Evolutionary conservation across 2,888 invertebrate species (phyloP).

Genomic region (Caenorhabditis uteleia): DNA sequence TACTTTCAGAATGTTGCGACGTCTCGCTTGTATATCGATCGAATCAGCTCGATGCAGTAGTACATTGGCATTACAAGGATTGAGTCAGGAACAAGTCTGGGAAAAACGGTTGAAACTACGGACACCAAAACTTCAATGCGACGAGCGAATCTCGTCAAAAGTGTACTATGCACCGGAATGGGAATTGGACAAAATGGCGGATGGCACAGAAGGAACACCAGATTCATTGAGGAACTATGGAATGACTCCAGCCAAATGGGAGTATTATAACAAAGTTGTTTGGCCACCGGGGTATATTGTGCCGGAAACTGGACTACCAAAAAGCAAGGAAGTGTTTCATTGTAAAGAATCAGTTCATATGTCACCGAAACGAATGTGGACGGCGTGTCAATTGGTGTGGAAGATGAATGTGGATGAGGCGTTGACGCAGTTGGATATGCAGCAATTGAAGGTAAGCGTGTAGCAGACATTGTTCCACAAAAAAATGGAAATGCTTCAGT

Average conservation of each 20-base stretch:
- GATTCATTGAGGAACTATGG: constrained; percentile 58
- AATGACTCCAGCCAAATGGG: constrained; percentile 69
- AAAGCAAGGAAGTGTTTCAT: constrained; percentile 59
- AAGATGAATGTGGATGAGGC: constrained; percentile 65
- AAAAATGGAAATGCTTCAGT: too few species aligned
- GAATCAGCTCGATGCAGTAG: too few species aligned
- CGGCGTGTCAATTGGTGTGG: constrained; percentile 64
- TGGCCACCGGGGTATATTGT: constrained; percentile 68
- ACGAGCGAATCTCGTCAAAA: constrained; percentile 44
- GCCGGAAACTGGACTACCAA: constrained; percentile 67
- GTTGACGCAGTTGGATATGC: constrained; percentile 54
- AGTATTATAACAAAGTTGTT: constrained; percentile 68
- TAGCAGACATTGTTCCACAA: too few species aligned
- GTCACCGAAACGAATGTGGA: constrained; percentile 63
- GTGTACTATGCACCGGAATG: constrained; percentile 67
- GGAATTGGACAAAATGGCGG: constrained; percentile 56
- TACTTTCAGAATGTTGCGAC: too few species aligned
- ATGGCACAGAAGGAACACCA: constrained; percentile 53
- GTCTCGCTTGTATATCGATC: too few species aligned
- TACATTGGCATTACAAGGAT: too few species aligned
- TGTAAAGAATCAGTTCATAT: constrained; percentile 55
- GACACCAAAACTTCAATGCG: constrained; percentile 50
- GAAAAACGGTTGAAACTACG: constrained; percentile 41
- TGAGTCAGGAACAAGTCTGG: constrained; percentile 46
- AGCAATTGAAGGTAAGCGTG: constrained; percentile 56